Evolutionary conservation across 2,888 invertebrate species (phyloP), one percentile per base, ranked within the genome.

Genomic region (Hylaea fasciaria): DNA sequence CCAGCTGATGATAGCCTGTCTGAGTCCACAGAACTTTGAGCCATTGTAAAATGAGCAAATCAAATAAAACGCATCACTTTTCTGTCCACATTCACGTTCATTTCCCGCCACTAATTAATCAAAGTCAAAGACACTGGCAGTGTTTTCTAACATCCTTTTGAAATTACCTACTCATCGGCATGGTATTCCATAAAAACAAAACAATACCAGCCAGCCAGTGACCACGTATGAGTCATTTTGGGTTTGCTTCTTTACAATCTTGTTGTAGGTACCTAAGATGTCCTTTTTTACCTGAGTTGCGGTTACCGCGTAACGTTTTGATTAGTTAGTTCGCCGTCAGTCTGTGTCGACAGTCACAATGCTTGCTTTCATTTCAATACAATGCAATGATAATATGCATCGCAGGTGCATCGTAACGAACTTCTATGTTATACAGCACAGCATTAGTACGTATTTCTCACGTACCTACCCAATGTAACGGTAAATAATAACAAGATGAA

Each of bases 351-450:
- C 78, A 81, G 82, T 76, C 73, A 22, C 22, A 73, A 47, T 28
- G 43, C 53, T 73, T 28, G 43, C 53, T 73, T 80, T 78, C 71
- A 69, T 73, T 80, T 78, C 70, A 69, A 75, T 69, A 74, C 74
- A 75, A 70, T 76, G 80, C 81, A 82, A 73, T 74, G 76, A 79
- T n/a, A n/a, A n/a, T 73, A 76, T 78, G 82, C 82, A 81, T 72
- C 83, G 89, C 91, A 90, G 91, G 89, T 91, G 91, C 91, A 90
- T 89, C 80, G 74, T 84, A 88, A 87, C 84, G 85, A 82, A 83
- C 79, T 79, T 77, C 58, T 66, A 72, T 75, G 72, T 74, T 79
- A 81, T 81, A n/a, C n/a, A n/a, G n/a, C n/a, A n/a, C n/a, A n/a
- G 22, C 5, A 83, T 83, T 76, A 41, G 4, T 78, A 80, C 75